Conservation (phyloP, 2,797 vertebrate genomes). For the Coregonus sp. region DNA sequence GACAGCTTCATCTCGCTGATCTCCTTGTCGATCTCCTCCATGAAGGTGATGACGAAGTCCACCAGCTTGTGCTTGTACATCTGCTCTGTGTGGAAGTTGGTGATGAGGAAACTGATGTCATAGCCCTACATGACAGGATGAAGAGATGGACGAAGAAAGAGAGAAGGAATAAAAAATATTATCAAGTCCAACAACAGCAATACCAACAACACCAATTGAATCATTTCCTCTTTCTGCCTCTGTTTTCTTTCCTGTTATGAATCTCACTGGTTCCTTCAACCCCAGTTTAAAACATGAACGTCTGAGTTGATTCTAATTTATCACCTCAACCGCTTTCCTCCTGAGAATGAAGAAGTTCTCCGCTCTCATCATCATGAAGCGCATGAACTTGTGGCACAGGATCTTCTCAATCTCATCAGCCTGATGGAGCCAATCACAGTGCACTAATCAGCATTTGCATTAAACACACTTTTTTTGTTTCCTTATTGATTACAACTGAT, state of each 20-base stretch:
- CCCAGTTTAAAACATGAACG: background rate
- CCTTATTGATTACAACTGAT: background rate
- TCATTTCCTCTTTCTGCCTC: background rate
- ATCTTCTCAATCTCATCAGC: slow-evolving; percentile 99
- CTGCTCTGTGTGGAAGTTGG: slow-evolving; percentile 99
- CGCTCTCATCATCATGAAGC: slow-evolving; percentile 99
- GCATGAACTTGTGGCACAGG: slow-evolving; percentile 98
- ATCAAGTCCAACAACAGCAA: background rate
- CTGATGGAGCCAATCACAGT: slow-evolving; percentile 59
- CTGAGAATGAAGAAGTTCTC: slow-evolving; percentile 98
- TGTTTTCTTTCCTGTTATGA: background rate
- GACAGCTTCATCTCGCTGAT: slow-evolving; percentile 99
- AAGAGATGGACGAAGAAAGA: background rate
- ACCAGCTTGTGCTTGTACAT: slow-evolving; percentile 99
- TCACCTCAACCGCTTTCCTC: slow-evolving; percentile 95
- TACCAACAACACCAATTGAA: background rate
- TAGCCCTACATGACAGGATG: slow-evolving; percentile 81
- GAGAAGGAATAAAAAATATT: background rate
- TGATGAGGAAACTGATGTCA: slow-evolving; percentile 98
- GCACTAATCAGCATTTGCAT: background rate
- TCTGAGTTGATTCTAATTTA: background rate
- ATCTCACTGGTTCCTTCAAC: background rate
- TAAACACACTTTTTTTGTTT: background rate
- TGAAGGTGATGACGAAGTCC: slow-evolving; percentile 98
- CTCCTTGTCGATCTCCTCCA: slow-evolving; percentile 99